These are phyloP conservation scores for Heterochromis multidens DNA, from an alignment of 2,113 vertebrate genomes.

Conservation along the genomic window DNA sequence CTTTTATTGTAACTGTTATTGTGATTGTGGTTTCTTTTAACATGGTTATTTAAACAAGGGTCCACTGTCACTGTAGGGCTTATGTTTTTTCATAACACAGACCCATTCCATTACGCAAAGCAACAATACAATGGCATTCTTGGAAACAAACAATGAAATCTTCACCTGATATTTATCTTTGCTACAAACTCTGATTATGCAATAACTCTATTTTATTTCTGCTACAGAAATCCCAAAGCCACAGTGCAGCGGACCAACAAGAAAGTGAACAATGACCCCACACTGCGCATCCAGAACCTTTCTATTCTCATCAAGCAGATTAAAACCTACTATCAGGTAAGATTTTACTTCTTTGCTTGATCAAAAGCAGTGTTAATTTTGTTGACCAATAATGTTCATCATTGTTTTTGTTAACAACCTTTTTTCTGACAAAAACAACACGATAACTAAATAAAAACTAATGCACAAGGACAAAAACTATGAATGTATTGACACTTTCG, in stretches of 20 bases:
- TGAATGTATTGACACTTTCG: too few species aligned
- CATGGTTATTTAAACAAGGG: background rate
- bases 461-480: too few species aligned
- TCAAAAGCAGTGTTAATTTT: too few species aligned
- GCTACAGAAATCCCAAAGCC: conserved; percentile 87
- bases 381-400: too few species aligned
- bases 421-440: too few species aligned
- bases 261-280: conserved; percentile 94
- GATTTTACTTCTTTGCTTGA: conserved; percentile 1
- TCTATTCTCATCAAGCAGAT: conserved; percentile 92
- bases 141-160: background rate
- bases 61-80: background rate
- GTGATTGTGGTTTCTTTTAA: background rate
- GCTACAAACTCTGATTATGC: background rate
- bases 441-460: too few species aligned
- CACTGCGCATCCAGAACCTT: conserved; percentile 92
- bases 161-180: background rate
- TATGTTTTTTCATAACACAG: background rate
- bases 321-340: conserved; percentile 96
- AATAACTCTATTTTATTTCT: background rate
- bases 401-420: too few species aligned
- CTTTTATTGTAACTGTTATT: background rate
- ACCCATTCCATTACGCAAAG: background rate
- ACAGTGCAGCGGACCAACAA: conserved; percentile 92
- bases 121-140: background rate